Conservation (phyloP, 2,113 vertebrate genomes). For the Alligator sinensis region DNA sequence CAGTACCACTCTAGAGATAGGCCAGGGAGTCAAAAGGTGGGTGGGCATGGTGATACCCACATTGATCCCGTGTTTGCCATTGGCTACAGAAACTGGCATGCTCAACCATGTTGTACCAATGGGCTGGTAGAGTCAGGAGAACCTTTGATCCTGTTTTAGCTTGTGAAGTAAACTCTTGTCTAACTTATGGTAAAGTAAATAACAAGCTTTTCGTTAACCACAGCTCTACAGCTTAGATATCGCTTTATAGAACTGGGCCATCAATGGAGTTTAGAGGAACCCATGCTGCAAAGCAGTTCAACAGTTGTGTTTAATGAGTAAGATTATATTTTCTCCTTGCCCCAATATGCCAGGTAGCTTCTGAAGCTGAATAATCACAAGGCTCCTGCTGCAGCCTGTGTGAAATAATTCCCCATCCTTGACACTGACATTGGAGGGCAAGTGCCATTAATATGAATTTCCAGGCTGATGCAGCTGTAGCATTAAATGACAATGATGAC, state of each 20-base stretch:
- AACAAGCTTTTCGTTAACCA: background rate
- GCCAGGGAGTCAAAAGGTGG: background rate
- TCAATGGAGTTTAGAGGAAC: background rate
- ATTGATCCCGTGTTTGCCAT: background rate
- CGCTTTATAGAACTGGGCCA: background rate
- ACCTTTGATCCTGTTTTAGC: no score
- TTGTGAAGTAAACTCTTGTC: no score
- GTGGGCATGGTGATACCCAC: background rate
- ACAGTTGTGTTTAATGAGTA: background rate
- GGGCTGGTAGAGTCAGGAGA: no score
- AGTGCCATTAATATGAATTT: slow-evolving; percentile 36
- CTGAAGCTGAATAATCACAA: background rate
- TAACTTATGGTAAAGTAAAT: background rate
- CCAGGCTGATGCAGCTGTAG: background rate
- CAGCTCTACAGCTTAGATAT: background rate
- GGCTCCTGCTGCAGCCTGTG: background rate
- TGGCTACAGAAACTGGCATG: background rate
- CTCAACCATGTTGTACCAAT: background rate
- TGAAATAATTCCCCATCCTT: background rate
- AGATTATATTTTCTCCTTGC: background rate
- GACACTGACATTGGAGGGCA: background rate
- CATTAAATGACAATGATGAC: slow-evolving; percentile 55
- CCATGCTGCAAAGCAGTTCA: background rate
- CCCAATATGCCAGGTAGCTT: background rate
- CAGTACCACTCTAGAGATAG: no score